Base-by-base conservation (phyloP, 2,797 vertebrate species). In the Antennarius maculatus region DNA sequence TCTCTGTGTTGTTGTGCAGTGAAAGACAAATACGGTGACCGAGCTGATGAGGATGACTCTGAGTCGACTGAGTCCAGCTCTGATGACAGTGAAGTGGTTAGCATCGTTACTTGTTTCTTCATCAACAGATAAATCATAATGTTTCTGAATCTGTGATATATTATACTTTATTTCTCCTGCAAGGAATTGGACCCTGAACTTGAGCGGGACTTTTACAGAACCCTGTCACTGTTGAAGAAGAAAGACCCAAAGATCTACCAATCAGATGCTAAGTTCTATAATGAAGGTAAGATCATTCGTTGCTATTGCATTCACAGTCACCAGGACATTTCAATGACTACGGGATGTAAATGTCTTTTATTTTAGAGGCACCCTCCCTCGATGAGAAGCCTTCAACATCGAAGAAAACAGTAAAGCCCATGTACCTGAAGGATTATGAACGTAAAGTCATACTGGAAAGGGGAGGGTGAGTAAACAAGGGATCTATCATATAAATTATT, bases 391-490 rank as follows among this genome's bases (percentile, higher is more conserved):
- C 88, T 0, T 91, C 92, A 1, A 91, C 88, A 15, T 93, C 92
- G 0, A 92, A 81, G 74, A 91, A 80, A 73, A 81, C 85, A 4
- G 83, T 79, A 0, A 94, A 84, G 56, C 94, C 96, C 1, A 96
- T 98, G 96, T 97, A 92, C 62, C 80, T 96, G 28, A 96, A 95
- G 69, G 96, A 98, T 78, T 98, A 97, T 0, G 96, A 97, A 58
- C 92, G 96, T 16, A 95, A 94, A 77, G 93, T 98, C 64, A 96
- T 98, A 9, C 80, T 97, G 84, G 95, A 98, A 66, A 95, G 88
- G 71, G 95, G 88, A 78, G 96, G 96, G 96, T 97, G 79, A 86
- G 93, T 67, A 48, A 39, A 15, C 7, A 9, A 1, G 39, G 5
- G 23, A 48, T 71, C 17, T 12, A 10, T 6, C 13, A 7, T 60